These are phyloP conservation scores for Desmodus rotundus DNA, from an alignment of 2,113 vertebrate genomes.

Conservation along the genomic window DNA sequence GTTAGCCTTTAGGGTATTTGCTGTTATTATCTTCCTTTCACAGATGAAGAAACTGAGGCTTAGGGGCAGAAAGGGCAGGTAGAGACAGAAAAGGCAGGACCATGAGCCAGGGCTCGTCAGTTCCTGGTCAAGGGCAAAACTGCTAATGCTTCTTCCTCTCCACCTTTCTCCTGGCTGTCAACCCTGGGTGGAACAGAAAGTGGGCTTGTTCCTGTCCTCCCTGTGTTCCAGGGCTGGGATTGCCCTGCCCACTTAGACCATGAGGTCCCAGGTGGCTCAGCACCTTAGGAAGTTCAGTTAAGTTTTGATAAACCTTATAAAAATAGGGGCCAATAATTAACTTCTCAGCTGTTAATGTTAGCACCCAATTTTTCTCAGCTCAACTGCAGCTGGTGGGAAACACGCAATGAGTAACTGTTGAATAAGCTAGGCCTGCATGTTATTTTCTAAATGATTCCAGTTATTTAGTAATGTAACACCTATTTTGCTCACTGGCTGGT, in stretches of 20 bases:
- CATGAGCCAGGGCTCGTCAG: no score
- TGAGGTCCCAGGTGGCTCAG: not conserved
- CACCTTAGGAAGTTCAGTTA: conserved; percentile 63
- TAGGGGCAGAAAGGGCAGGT: not conserved
- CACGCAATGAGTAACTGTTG: not conserved
- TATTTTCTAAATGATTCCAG: not conserved
- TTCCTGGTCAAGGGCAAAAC: not conserved
- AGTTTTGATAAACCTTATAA: conserved; percentile 68
- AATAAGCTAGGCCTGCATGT: not conserved
- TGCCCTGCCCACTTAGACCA: not conserved
- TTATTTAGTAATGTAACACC: not conserved
- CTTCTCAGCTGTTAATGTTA: conserved; percentile 41
- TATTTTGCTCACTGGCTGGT: no score
- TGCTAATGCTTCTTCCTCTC: no score
- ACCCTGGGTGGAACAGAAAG: not conserved
- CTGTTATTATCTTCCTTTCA: not conserved
- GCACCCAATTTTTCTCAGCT: not conserved
- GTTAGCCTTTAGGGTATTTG: not conserved
- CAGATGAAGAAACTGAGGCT: not conserved
- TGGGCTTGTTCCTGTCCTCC: not conserved
- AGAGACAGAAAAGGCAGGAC: not conserved
- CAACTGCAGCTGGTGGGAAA: conserved; percentile 22
- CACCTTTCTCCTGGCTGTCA: not conserved
- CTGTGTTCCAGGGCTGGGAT: not conserved
- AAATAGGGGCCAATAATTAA: conserved; percentile 75